phyloP scores from a whole-genome alignment of 2,888 invertebrate species.

The Melolontha melolontha region DNA sequence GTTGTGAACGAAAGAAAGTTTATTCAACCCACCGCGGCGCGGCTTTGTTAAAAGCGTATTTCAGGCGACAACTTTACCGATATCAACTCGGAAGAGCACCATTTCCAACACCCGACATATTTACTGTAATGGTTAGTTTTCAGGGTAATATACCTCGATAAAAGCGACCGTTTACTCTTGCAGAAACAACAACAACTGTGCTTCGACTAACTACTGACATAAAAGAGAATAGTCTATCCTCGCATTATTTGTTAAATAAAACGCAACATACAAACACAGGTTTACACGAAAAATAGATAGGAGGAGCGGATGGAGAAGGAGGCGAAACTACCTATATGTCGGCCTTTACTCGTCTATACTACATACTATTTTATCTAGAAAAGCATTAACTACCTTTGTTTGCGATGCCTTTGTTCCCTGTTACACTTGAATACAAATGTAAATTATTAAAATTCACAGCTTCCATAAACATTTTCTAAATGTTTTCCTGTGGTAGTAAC shows the following conservation, averaged over 20 bases:
- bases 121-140: slow-evolving; percentile 50
- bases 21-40: slow-evolving; percentile 9
- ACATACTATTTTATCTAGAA: slow-evolving; percentile 45
- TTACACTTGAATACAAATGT: slow-evolving; percentile 38
- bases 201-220: slow-evolving; percentile 48
- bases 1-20: slow-evolving; percentile 13
- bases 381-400: slow-evolving; percentile 48
- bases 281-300: slow-evolving; percentile 25
- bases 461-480: slow-evolving; percentile 35
- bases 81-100: slow-evolving; percentile 46
- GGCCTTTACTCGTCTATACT: slow-evolving; percentile 17
- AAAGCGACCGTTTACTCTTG: slow-evolving; percentile 42
- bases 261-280: slow-evolving; percentile 32
- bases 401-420: slow-evolving; percentile 44
- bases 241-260: slow-evolving; percentile 49
- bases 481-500: slow-evolving; percentile 24
- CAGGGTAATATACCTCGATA: slow-evolving; percentile 49
- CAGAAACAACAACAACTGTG: slow-evolving; percentile 40
- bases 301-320: slow-evolving; percentile 2
- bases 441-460: slow-evolving; percentile 43
- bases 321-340: slow-evolving; percentile 28
- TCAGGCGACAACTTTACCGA: slow-evolving; percentile 43
- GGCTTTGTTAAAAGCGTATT: slow-evolving; percentile 22
- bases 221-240: slow-evolving; percentile 49
- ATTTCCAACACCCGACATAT: slow-evolving; percentile 49